These are phyloP conservation scores for Planiliza haematocheilus DNA, from an alignment of 2,113 vertebrate genomes.

Conservation along the genomic window DNA sequence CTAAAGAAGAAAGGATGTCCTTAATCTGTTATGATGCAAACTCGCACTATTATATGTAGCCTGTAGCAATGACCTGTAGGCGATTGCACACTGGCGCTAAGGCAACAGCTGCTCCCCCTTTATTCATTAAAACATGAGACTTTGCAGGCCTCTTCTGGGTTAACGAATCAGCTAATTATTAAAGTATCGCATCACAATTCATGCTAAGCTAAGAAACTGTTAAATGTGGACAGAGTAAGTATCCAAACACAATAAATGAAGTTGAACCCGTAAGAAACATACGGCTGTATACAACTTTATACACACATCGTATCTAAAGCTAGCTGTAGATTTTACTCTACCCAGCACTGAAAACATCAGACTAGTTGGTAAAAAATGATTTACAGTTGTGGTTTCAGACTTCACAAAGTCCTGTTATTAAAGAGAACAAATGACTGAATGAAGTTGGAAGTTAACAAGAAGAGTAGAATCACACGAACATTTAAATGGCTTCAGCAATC, in stretches of 20 bases:
- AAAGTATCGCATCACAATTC: background rate
- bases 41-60: constrained; percentile 36
- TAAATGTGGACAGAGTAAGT: background rate
- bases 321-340: no score
- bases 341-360: no score
- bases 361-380: no score
- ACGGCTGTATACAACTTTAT: no score
- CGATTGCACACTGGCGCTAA: constrained; percentile 17
- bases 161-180: constrained; percentile 4
- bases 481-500: no score
- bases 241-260: no score
- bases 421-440: constrained; percentile 18
- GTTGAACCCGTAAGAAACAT: no score
- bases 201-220: background rate
- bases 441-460: constrained; percentile 43
- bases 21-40: constrained; percentile 28
- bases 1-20: constrained; percentile 6
- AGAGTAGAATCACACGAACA: constrained; percentile 29
- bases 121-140: constrained; percentile 60
- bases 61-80: constrained; percentile 50
- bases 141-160: constrained; percentile 10
- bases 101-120: constrained; percentile 58
- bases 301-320: no score
- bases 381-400: no score
- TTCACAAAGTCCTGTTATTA: no score